These are phyloP conservation scores for Byasa hedistus DNA, from an alignment of 2,888 invertebrate genomes.

Conservation along the genomic window DNA sequence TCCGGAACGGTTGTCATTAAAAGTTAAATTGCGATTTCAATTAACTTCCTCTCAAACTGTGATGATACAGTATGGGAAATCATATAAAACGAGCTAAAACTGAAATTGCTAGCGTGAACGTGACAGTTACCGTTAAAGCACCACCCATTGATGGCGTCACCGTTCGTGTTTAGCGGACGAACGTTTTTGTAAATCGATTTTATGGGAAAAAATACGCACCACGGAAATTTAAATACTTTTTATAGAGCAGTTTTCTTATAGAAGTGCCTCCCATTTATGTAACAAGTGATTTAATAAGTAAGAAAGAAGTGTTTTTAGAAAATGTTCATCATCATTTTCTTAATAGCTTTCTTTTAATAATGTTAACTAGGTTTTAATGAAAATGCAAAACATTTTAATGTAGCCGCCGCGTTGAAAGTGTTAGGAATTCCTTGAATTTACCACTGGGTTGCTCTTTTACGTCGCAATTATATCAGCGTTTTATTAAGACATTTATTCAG, in stretches of 20 bases:
- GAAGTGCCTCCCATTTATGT: not conserved
- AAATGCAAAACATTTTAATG: not conserved
- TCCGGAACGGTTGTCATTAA: not conserved
- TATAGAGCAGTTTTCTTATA: not conserved
- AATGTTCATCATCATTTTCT: too few relatives aligned
- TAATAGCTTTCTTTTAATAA: not conserved
- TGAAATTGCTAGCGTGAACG: slow-evolving; percentile 16
- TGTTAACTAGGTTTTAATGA: not conserved
- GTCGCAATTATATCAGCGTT: too few relatives aligned
- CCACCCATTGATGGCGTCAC: slow-evolving; percentile 34
- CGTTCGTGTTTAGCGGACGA: slow-evolving; percentile 22
- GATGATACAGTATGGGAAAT: slow-evolving; percentile 3
- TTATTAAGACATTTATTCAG: too few relatives aligned
- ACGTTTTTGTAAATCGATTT: slow-evolving; percentile 13
- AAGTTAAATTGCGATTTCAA: slow-evolving; percentile 4
- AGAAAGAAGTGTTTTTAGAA: too few relatives aligned
- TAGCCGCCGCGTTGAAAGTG: too few relatives aligned
- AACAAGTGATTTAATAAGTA: too few relatives aligned
- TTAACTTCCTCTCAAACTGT: slow-evolving; percentile 2
- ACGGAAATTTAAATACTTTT: not conserved
- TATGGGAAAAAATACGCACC: slow-evolving; percentile 3
- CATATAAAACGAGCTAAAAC: slow-evolving; percentile 7
- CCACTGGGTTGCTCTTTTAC: too few relatives aligned
- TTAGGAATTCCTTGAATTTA: too few relatives aligned
- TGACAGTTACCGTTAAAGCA: slow-evolving; percentile 30